phyloP scores from a whole-genome alignment of 2,113 vertebrate species.

The Thryonomys swinderianus region DNA sequence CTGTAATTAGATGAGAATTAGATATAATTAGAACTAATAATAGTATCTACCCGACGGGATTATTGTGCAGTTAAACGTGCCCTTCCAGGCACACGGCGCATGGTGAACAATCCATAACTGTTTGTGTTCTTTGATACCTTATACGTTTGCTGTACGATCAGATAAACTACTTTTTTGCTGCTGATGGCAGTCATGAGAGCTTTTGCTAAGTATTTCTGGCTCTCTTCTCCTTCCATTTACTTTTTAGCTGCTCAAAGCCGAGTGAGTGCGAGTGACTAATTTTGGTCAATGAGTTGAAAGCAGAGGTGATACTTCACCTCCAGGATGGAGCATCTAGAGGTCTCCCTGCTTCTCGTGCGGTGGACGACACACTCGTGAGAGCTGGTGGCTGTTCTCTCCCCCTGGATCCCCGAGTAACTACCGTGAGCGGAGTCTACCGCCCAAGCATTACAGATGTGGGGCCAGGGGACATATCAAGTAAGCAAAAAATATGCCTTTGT shows the following conservation, averaged over 20 bases:
- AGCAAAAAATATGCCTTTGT: background rate
- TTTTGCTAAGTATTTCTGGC: background rate
- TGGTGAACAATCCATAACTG: background rate
- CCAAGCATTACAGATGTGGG: background rate
- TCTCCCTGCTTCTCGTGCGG: background rate
- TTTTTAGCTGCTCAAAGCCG: background rate
- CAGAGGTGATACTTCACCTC: background rate
- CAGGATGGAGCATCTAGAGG: background rate
- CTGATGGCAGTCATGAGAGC: background rate
- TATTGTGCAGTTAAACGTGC: background rate
- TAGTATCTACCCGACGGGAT: background rate
- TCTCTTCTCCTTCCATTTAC: background rate
- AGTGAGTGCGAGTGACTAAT: background rate
- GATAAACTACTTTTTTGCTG: background rate
- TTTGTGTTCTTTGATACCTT: background rate
- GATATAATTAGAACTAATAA: slow-evolving; percentile 11
- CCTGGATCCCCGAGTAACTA: background rate
- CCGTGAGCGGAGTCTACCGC: background rate
- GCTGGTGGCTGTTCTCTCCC: background rate
- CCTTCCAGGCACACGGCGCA: background rate
- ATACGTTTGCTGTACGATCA: background rate
- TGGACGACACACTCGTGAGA: background rate
- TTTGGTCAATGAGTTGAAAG: slow-evolving; percentile 9
- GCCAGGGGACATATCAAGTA: background rate
- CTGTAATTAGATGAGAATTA: background rate